Percentiles rank a stretch among this genome's conserved stretches.
Conservation (phyloP, 2,888 invertebrate genomes). For the Brachyptera putata region DNA sequence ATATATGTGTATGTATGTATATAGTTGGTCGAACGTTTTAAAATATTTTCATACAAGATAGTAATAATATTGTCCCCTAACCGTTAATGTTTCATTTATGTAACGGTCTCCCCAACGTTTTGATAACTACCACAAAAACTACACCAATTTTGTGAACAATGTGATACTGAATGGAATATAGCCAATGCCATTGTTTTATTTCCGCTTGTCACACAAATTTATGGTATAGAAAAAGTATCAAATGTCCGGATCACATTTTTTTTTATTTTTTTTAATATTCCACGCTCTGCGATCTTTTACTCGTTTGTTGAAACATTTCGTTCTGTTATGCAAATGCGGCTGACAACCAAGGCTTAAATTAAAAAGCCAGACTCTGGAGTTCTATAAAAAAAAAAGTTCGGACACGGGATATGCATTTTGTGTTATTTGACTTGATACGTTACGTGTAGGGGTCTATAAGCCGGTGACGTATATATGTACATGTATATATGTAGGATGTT, state of each 20-base stretch:
- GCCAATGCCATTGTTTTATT: conserved; percentile 16
- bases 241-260: conserved; percentile 15
- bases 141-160: conserved; percentile 8
- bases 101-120: background rate
- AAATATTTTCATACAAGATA: conserved; percentile 19
- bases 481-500: too few relatives aligned
- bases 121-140: conserved; percentile 15
- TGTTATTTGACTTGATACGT: conserved; percentile 10
- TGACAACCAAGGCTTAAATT: conserved; percentile 20
- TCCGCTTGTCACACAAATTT: conserved; percentile 7
- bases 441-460: background rate
- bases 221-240: conserved; percentile 16
- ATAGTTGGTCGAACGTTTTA: background rate
- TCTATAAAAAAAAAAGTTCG: conserved; percentile 1
- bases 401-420: background rate
- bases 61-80: conserved; percentile 8
- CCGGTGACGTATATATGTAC: background rate
- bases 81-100: conserved; percentile 19
- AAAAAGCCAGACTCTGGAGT: conserved; percentile 16
- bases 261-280: background rate
- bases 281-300: background rate
- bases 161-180: conserved; percentile 7
- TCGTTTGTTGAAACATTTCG: conserved; percentile 14
- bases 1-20: too few relatives aligned
- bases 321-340: conserved; percentile 22